Evolutionary conservation across 2,113 vertebrate genomes (phyloP).

Genomic region (Oxygymnocypris stewartii): DNA sequence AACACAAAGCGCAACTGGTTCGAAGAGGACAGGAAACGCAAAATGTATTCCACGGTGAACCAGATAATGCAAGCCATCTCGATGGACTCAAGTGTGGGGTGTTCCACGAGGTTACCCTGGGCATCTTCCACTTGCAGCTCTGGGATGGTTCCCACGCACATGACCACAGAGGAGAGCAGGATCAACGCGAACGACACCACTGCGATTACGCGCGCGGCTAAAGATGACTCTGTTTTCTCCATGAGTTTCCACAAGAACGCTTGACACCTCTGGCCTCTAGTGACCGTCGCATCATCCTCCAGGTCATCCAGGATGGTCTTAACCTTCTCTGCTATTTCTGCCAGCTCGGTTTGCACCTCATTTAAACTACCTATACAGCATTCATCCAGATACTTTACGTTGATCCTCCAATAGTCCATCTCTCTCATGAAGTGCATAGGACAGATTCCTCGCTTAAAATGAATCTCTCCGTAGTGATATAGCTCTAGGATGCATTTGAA

Average conservation of each 20-base stretch:
- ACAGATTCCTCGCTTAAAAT: slow-evolving; percentile 94
- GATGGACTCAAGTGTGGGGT: slow-evolving; percentile 88
- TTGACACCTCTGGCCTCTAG: slow-evolving; percentile 83
- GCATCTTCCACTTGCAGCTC: slow-evolving; percentile 86
- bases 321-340: slow-evolving; percentile 92
- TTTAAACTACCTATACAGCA: slow-evolving; percentile 87
- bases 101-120: slow-evolving; percentile 84
- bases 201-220: slow-evolving; percentile 83
- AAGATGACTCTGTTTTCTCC: slow-evolving; percentile 94
- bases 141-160: slow-evolving; percentile 94
- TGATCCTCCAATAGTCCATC: slow-evolving; percentile 98
- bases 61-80: slow-evolving; percentile 94
- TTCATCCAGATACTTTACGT: slow-evolving; percentile 85
- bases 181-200: slow-evolving; percentile 92
- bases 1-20: slow-evolving; percentile 86
- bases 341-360: slow-evolving; percentile 90
- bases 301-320: slow-evolving; percentile 88
- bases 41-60: slow-evolving; percentile 92
- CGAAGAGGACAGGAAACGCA: slow-evolving; percentile 87
- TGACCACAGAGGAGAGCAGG: slow-evolving; percentile 88
- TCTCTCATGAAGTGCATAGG: slow-evolving; percentile 95
- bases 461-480: slow-evolving; percentile 91
- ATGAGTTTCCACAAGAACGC: slow-evolving; percentile 89
- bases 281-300: slow-evolving; percentile 75
- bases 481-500: slow-evolving; percentile 92